phyloP scores from a whole-genome alignment of 1,140 invertebrate species.

The Scaptomyza montana region DNA sequence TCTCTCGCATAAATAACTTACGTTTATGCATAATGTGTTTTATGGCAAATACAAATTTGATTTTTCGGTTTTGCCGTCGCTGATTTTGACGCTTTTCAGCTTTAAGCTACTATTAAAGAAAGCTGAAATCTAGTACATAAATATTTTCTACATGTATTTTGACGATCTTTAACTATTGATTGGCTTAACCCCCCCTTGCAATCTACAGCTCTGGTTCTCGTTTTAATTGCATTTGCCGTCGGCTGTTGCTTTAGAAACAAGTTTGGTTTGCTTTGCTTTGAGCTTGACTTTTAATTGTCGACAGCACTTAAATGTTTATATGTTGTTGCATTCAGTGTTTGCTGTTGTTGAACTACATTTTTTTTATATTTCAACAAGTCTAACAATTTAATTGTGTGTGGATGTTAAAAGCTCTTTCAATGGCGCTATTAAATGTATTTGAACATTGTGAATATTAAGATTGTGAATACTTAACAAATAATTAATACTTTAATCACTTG shows the following conservation, averaged over 20 bases:
- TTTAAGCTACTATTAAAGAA: too few relatives aligned
- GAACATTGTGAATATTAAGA: background rate
- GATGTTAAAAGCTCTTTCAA: background rate
- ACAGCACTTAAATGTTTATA: conserved; percentile 49
- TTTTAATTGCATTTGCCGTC: conserved; percentile 69
- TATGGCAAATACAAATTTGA: conserved; percentile 31
- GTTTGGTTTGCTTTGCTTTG: conserved; percentile 23
- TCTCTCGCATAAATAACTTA: conserved; percentile 13
- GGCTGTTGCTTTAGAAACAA: conserved; percentile 49
- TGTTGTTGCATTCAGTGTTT: conserved; percentile 2
- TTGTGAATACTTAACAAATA: background rate
- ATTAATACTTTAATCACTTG: background rate
- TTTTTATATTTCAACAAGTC: conserved; percentile 1
- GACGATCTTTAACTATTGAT: conserved; percentile 26
- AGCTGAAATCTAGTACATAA: too few relatives aligned
- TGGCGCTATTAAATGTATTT: background rate
- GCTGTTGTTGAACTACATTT: background rate
- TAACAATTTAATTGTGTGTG: conserved; percentile 39
- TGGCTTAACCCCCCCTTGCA: background rate
- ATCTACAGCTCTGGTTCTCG: background rate
- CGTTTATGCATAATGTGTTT: conserved; percentile 40
- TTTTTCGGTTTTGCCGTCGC: conserved; percentile 56
- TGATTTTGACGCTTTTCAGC: conserved; percentile 48
- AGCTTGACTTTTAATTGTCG: conserved; percentile 53
- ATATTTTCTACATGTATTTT: background rate